Base-by-base conservation (phyloP, 2,797 vertebrate genomes). In the Diceros bicornis region DNA sequence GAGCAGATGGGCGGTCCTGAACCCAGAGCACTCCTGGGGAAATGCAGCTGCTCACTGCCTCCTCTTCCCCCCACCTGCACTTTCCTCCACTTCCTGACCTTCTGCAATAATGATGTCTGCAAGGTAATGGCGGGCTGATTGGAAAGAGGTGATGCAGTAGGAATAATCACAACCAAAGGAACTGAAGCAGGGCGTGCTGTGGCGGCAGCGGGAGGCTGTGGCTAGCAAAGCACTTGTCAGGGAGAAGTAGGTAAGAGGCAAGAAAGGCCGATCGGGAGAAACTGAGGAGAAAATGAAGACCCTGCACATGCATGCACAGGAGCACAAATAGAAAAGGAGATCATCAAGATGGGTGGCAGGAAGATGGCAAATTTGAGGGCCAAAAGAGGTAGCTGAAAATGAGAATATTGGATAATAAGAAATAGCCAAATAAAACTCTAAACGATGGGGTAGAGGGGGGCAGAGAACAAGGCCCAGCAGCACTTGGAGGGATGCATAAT, bases 401-500 rank as follows among this genome's bases (percentile, higher is more conserved):
- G 21, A 72, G 25, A 89, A 84, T 29, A 18, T 4, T n/a, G 78
- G 17, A 52, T 27, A 29, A 50, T 41, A 69, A 91, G 62, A 59
- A 85, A 86, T 1, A 29, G 68, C 47, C 77, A 20, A 72, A 25
- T 0, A 32, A 41, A 86, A 83, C 68, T 74, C 71, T 21, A 7
- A n/a, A 55, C 74, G 52, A 47, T 41, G 66, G 84, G n/a, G 74
- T 79, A 69, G 37, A 55, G 6, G 29, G 34, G 68, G 61, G 55
- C n/a, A 5, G 71, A 77, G 74, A 82, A 64, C 88, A 61, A 55
- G 85, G 66, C 32, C 84, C 29, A 9, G 75, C n/a, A 47, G 93
- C 91, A 21, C 83, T 25, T 18, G 34, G 89, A 78, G 84, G 92
- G 57, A 84, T 29, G 64, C 89, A 64, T 50, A 88, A 94, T 55